These are phyloP conservation scores for Drosophila tanythrix DNA, from an alignment of 2,888 invertebrate species.

Conservation along the genomic window DNA sequence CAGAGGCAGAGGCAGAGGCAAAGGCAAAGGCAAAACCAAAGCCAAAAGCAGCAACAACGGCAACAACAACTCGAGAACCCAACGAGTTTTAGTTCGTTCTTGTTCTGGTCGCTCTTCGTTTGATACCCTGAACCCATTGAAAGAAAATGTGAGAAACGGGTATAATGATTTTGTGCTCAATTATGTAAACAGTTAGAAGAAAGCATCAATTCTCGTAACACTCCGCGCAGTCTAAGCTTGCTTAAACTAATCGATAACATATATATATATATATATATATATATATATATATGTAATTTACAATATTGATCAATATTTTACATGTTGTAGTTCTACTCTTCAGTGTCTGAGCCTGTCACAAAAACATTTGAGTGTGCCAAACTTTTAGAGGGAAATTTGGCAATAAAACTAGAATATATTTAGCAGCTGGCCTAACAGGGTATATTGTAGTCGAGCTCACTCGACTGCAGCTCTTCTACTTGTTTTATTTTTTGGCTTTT, in stretches of 20 bases:
- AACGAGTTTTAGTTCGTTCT: conserved; percentile 35
- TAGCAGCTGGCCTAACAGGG: background rate
- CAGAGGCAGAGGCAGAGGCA: conserved; percentile 41
- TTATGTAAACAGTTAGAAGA: background rate
- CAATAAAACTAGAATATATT: background rate
- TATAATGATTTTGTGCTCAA: background rate
- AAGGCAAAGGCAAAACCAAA: conserved; percentile 35
- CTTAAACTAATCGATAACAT: background rate
- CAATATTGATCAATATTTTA: background rate
- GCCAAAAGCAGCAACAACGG: conserved; percentile 16
- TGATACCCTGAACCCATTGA: background rate
- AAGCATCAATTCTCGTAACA: background rate
- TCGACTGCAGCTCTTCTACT: background rate
- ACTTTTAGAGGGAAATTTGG: background rate
- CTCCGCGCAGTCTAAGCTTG: background rate
- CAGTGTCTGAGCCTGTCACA: background rate
- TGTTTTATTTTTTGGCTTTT: conserved; percentile 62
- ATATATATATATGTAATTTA: background rate
- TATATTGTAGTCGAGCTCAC: background rate
- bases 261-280: background rate
- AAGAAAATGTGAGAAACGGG: background rate
- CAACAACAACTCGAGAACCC: conserved; percentile 28
- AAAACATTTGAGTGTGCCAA: background rate
- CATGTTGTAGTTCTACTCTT: background rate
- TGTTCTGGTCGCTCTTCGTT: conserved; percentile 43